Conservation (phyloP, 2,888 invertebrate genomes). For the Acrobeloides nanus region DNA sequence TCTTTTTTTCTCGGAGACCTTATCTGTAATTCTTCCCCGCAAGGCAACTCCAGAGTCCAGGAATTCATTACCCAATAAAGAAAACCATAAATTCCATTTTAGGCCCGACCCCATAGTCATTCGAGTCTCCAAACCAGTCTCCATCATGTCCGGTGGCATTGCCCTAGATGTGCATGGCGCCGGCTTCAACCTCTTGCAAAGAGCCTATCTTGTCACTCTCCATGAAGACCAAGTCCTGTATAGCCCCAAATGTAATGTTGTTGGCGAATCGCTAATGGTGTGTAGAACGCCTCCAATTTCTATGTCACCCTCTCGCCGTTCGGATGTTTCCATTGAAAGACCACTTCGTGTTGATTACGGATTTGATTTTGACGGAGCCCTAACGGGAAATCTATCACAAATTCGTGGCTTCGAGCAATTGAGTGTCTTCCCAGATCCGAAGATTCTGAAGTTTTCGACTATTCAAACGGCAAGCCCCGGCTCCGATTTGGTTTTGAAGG, state of each 20-base stretch:
- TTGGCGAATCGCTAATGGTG: slow-evolving; percentile 38
- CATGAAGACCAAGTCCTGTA: slow-evolving; percentile 68
- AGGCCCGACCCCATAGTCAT: slow-evolving; percentile 30
- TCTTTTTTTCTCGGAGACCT: too few species aligned
- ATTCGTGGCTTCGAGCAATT: too few species aligned
- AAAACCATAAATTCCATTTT: slow-evolving; percentile 4
- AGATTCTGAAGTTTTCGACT: slow-evolving; percentile 35
- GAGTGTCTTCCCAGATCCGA: slow-evolving; percentile 31
- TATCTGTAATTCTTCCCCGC: too few species aligned
- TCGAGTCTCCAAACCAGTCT: slow-evolving; percentile 23
- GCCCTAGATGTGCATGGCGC: slow-evolving; percentile 79
- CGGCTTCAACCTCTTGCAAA: slow-evolving; percentile 80
- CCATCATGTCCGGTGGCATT: slow-evolving; percentile 69
- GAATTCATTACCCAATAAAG: too few species aligned
- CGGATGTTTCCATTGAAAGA: slow-evolving; percentile 63
- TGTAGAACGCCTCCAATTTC: slow-evolving; percentile 36
- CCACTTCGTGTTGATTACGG: slow-evolving; percentile 80
- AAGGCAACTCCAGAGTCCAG: too few species aligned
- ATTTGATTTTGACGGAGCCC: slow-evolving; percentile 88
- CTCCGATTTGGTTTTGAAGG: slow-evolving; percentile 58
- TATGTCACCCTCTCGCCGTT: too few species aligned
- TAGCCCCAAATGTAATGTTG: slow-evolving; percentile 32
- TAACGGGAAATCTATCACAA: slow-evolving; percentile 27
- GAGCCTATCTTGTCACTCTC: slow-evolving; percentile 85
- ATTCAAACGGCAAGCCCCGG: slow-evolving; percentile 39